These are phyloP conservation scores for Aproaerema taeniolella DNA, from an alignment of 2,888 invertebrate genomes.

Conservation along the genomic window DNA sequence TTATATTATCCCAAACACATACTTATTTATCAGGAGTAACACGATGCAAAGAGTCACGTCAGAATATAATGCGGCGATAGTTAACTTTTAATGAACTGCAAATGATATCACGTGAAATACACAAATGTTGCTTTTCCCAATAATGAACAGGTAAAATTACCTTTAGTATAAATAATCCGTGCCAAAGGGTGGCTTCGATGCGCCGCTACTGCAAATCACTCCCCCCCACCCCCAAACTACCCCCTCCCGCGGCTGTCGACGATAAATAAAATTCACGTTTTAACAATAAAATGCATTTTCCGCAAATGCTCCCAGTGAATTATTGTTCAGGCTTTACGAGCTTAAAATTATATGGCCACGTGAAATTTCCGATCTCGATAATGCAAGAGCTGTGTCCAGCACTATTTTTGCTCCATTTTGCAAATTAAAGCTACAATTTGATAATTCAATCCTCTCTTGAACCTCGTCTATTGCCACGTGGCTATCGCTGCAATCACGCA, in stretches of 20 bases:
- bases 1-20: too few species aligned
- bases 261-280: constrained; percentile 78
- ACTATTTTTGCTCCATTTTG: constrained; percentile 53
- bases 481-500: too few species aligned
- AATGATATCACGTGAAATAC: constrained; percentile 64
- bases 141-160: constrained; percentile 74
- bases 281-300: constrained; percentile 78
- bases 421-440: constrained; percentile 23
- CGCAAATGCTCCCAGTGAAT: constrained; percentile 75
- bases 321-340: constrained; percentile 74
- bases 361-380: constrained; percentile 76
- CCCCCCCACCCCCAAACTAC: constrained; percentile 34
- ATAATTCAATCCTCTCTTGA: constrained; percentile 23
- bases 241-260: constrained; percentile 62
- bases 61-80: constrained; percentile 24
- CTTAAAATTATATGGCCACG: constrained; percentile 76
- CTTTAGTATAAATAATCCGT: constrained; percentile 75
- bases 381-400: constrained; percentile 53
- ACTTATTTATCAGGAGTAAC: too few species aligned
- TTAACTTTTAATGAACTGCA: constrained; percentile 68
- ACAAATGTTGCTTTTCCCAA: constrained; percentile 72
- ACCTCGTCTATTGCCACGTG: too few species aligned
- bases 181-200: constrained; percentile 73
- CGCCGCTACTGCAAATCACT: constrained; percentile 71
- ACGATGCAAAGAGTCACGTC: too few species aligned